Evolutionary conservation across 2,888 invertebrate species (phyloP), one percentile per base, ranked within the genome.

Genomic region (Drosophila mettleri): DNA sequence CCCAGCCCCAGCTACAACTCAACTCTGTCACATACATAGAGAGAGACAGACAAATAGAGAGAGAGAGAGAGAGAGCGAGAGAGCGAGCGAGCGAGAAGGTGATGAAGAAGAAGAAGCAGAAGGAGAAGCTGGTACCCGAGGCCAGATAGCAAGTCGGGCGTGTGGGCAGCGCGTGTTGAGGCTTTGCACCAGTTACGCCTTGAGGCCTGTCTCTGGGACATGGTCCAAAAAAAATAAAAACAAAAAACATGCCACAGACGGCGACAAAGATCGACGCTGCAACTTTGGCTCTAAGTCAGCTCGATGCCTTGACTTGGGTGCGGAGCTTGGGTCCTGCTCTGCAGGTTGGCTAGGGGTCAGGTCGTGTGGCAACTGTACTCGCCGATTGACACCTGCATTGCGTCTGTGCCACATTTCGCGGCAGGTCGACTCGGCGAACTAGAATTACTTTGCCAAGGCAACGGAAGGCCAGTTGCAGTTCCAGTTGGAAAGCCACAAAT

Each of bases 361-460:
- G 78, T 84, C 85, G 81, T 80, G 83, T 75, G 87, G 81, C 87
- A 87, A 84, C 87, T 82, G 82, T 82, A 87, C 81, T 74, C 63
- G 33, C 29, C 58, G 49, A 51, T 57, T 66, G 84, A 84, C 81
- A 82, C 87, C 81, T 84, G 85, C 77, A 45, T 67, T 76, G 76
- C 62, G 27, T 53, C 24, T 29, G 34, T 41, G 58, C 62, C 64
- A 34, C 62, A 41, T 22, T 53, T 66, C 66, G 77, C 9, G 46
- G 46, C 46, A 71, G 74, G 74, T 74, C 74, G 77, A 65, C 49
- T 29, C n/a, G 10, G 18, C 6, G 16, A 16, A 6, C 20, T n/a
- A n/a, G 20, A 53, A 31, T 24, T 16, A 24, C 29, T 2, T 20
- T 20, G 52, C 29, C 39, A n/a, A 22, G 12, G 29, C 29, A 18